phyloP scores from a whole-genome alignment of 2,113 vertebrate genomes.

The Furnarius figulus region DNA sequence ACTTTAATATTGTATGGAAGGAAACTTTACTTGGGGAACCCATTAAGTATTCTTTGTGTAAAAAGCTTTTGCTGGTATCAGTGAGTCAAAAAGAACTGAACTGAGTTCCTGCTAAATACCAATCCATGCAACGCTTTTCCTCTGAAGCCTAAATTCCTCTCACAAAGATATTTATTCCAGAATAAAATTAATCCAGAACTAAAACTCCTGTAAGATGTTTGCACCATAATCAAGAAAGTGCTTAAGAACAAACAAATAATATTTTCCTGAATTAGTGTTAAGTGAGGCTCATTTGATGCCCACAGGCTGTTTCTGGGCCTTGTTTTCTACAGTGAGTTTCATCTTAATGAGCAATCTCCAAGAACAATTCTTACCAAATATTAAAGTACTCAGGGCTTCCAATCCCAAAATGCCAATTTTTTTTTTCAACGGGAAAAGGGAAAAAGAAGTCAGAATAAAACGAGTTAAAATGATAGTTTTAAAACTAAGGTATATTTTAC shows the following conservation, averaged over 20 bases:
- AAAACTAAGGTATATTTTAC: slow-evolving; percentile 70
- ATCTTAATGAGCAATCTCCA: slow-evolving; percentile 52
- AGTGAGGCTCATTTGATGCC: slow-evolving; percentile 37
- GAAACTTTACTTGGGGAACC: slow-evolving; percentile 54
- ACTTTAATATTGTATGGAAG: slow-evolving; percentile 51
- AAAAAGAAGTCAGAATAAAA: slow-evolving; percentile 4
- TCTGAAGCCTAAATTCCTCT: slow-evolving; percentile 32
- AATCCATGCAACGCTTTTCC: slow-evolving; percentile 31
- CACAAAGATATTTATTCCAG: slow-evolving; percentile 37
- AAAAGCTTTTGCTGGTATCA: slow-evolving; percentile 15
- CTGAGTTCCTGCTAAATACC: slow-evolving; percentile 34
- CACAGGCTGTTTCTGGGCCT: neutral
- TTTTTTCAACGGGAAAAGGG: slow-evolving; percentile 42
- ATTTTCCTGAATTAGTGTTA: slow-evolving; percentile 19
- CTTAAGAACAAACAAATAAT: neutral
- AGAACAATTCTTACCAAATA: slow-evolving; percentile 75
- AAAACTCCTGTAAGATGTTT: slow-evolving; percentile 21
- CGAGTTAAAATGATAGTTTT: slow-evolving; percentile 47
- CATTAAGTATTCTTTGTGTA: neutral
- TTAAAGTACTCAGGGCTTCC: slow-evolving; percentile 83
- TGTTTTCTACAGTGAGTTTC: neutral
- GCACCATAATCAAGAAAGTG: slow-evolving; percentile 36
- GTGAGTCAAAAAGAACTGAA: neutral
- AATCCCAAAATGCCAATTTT: slow-evolving; percentile 72
- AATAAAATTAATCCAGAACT: neutral